Conservation (phyloP, 1,140 invertebrate species). For the Danaus melanippus region DNA sequence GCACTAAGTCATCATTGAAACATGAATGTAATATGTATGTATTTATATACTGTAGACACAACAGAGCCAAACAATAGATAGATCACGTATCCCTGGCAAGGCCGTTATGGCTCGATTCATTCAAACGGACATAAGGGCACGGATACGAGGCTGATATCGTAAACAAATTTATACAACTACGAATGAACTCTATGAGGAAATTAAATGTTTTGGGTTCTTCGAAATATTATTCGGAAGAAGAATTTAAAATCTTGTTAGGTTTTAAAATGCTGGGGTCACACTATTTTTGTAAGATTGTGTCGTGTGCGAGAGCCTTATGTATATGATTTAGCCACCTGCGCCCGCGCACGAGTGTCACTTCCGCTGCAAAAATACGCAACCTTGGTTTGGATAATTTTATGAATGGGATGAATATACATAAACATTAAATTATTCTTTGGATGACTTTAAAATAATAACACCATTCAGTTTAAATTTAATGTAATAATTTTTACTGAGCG, state of each 20-base stretch:
- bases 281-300: neutral
- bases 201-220: too few relatives aligned
- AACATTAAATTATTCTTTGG: too few relatives aligned
- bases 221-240: too few relatives aligned
- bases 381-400: constrained; percentile 15
- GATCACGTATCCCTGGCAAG: constrained; percentile 26
- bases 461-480: too few relatives aligned
- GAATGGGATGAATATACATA: constrained; percentile 20
- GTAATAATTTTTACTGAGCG: too few relatives aligned
- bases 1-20: too few relatives aligned
- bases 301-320: constrained; percentile 16
- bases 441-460: too few relatives aligned
- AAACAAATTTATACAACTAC: too few relatives aligned
- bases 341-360: constrained; percentile 30
- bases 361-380: constrained; percentile 26
- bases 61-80: constrained; percentile 19
- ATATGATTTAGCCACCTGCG: constrained; percentile 23
- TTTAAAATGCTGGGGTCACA: neutral
- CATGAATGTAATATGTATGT: too few relatives aligned
- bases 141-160: too few relatives aligned
- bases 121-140: constrained; percentile 10
- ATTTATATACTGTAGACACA: constrained; percentile 5
- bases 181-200: too few relatives aligned
- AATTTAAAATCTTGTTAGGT: too few relatives aligned
- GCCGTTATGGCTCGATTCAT: constrained; percentile 22